Conservation (phyloP, 92 coral and sea anemone genomes). For the Virgularia gustaviana region DNA sequence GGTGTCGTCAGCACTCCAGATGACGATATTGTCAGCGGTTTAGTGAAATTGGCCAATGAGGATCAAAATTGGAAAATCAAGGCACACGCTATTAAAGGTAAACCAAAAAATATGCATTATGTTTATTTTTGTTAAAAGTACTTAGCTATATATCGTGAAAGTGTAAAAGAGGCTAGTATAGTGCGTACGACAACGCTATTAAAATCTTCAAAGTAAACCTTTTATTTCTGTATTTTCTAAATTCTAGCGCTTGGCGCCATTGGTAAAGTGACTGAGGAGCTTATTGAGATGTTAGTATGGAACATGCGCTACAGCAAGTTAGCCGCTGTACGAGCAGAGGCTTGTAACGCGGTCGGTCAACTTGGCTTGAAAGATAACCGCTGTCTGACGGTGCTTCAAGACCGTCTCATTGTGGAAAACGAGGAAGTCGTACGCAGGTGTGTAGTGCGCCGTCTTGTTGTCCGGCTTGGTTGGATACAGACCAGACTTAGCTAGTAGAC, state of each 20-base stretch:
- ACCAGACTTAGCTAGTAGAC: background rate
- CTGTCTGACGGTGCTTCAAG: conserved; percentile 81
- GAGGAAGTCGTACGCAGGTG: conserved; percentile 91
- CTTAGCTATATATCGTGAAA: background rate
- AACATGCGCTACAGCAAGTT: conserved; percentile 88
- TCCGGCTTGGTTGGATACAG: background rate
- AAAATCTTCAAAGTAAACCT: background rate
- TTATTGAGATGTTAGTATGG: conserved; percentile 83
- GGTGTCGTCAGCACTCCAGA: conserved; percentile 77
- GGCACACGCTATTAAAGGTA: conserved; percentile 94
- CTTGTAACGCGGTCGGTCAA: conserved; percentile 88
- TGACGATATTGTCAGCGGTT: conserved; percentile 58
- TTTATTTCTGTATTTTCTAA: too few relatives aligned
- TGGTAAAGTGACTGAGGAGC: conserved; percentile 68
- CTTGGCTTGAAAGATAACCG: conserved; percentile 80
- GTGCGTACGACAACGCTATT: background rate
- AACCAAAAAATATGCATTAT: too few relatives aligned
- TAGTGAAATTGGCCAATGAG: conserved; percentile 67
- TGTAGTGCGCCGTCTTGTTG: background rate
- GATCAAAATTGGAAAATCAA: conserved; percentile 98
- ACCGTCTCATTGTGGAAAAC: conserved; percentile 87
- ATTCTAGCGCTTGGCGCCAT: conserved; percentile 77
- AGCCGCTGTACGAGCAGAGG: conserved; percentile 99
- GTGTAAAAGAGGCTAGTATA: background rate
- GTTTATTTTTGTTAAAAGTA: background rate